Conservation (phyloP, 2,888 invertebrate genomes). For the Cheilosia pagana region DNA sequence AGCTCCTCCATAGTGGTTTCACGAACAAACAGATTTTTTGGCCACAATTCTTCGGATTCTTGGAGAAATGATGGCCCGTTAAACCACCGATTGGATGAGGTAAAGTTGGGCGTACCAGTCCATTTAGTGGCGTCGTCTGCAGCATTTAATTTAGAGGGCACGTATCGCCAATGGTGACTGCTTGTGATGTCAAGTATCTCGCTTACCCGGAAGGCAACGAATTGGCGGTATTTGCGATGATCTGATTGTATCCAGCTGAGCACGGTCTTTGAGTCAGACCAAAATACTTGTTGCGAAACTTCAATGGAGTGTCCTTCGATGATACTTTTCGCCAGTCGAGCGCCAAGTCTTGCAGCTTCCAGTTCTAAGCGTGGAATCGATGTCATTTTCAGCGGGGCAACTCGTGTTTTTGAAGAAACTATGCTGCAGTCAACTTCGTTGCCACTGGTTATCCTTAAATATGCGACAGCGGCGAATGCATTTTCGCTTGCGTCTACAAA, state of each 20-base stretch:
- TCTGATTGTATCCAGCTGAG: constrained; percentile 73
- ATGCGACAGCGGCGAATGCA: constrained; percentile 70
- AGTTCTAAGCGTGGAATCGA: constrained; percentile 70
- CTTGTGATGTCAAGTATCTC: constrained; percentile 34
- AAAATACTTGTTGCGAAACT: constrained; percentile 37
- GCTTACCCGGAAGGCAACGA: constrained; percentile 69
- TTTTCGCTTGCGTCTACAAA: constrained; percentile 66
- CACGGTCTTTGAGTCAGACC: constrained; percentile 75
- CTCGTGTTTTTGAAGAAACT: constrained; percentile 56
- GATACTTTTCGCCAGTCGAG: constrained; percentile 29
- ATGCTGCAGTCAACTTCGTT: not conserved
- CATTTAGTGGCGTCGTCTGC: no score
- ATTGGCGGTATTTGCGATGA: constrained; percentile 67
- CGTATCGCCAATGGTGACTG: no score
- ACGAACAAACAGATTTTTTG: no score
- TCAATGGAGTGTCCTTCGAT: not conserved
- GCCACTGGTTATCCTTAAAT: constrained; percentile 26
- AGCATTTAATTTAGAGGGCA: no score
- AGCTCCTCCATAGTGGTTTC: no score
- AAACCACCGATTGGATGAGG: no score
- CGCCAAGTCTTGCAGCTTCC: constrained; percentile 63
- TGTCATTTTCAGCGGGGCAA: constrained; percentile 64
- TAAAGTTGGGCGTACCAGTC: no score
- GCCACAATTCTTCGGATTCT: no score
- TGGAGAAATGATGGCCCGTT: no score